phyloP scores from a whole-genome alignment of 2,888 invertebrate species.

The Troides oblongomaculatus region DNA sequence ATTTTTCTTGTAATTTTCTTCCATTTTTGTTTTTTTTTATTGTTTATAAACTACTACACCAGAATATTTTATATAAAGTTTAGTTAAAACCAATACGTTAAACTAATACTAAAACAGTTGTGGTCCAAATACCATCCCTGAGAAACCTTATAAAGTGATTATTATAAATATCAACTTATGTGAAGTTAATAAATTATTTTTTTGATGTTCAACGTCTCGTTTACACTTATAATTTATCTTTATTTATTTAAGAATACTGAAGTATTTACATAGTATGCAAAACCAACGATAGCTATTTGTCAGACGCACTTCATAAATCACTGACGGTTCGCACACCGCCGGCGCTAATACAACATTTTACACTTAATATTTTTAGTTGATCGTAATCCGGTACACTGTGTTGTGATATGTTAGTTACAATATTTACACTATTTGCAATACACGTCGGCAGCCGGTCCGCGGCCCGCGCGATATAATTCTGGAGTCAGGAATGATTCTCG shows the following conservation, averaged over 20 bases:
- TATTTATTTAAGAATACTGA: background rate
- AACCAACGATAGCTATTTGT: background rate
- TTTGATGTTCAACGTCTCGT: no score
- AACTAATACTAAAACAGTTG: background rate
- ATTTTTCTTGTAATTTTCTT: no score
- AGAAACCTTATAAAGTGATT: background rate
- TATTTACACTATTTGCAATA: slow-evolving; percentile 16
- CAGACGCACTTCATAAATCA: slow-evolving; percentile 4
- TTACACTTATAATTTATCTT: background rate
- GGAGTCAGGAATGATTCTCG: slow-evolving; percentile 18
- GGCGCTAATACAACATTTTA: slow-evolving; percentile 29
- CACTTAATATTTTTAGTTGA: slow-evolving; percentile 30
- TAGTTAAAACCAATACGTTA: no score
- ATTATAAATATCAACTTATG: background rate
- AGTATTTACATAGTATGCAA: background rate
- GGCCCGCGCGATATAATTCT: slow-evolving; percentile 24
- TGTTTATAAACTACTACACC: no score
- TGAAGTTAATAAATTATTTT: no score
- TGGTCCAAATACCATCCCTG: background rate
- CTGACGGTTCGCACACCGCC: background rate
- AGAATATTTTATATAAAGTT: no score
- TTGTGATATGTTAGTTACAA: slow-evolving; percentile 34
- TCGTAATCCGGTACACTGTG: slow-evolving; percentile 32
- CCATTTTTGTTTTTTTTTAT: no score
- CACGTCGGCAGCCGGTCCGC: slow-evolving; percentile 2